Evolutionary conservation across 2,888 invertebrate genomes (phyloP).

Genomic region (Harpagoxenus sublaevis): DNA sequence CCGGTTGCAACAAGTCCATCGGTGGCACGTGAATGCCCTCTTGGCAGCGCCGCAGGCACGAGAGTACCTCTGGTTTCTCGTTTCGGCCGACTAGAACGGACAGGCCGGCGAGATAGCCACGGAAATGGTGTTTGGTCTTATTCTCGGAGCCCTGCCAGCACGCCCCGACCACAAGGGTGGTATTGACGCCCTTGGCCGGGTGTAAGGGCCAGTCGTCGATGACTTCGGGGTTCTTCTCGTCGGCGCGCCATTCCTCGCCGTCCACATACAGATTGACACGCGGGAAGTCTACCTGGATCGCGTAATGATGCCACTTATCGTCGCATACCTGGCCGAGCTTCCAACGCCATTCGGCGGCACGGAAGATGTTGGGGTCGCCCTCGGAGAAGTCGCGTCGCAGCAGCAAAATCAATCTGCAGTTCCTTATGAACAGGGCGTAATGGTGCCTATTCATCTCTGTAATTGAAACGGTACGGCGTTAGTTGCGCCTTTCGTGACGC

Average conservation of each 20-base stretch:
- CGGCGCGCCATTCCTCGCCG: slow-evolving; percentile 90
- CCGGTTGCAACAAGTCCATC: slow-evolving; percentile 92
- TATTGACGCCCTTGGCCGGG: slow-evolving; percentile 97
- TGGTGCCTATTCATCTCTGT: slow-evolving; percentile 99
- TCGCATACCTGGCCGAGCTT: slow-evolving; percentile 98
- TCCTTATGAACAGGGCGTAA: slow-evolving; percentile 98
- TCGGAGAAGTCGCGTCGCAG: slow-evolving; percentile 96
- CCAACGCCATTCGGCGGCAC: slow-evolving; percentile 99
- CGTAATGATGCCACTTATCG: slow-evolving; percentile 99
- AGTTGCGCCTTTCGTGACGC: slow-evolving; percentile 43
- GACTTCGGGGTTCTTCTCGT: slow-evolving; percentile 96
- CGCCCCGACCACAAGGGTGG: slow-evolving; percentile 97
- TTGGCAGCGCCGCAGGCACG: slow-evolving; percentile 94
- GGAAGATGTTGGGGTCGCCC: slow-evolving; percentile 96
- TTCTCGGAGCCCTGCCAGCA: slow-evolving; percentile 99
- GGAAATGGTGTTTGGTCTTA: slow-evolving; percentile 96
- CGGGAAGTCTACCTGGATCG: slow-evolving; percentile 96
- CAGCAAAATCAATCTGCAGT: slow-evolving; percentile 97
- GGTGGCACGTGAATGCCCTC: slow-evolving; percentile 90
- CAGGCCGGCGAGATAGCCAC: slow-evolving; percentile 95
- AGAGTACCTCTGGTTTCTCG: slow-evolving; percentile 91
- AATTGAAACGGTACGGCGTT: slow-evolving; percentile 74
- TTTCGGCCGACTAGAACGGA: slow-evolving; percentile 92
- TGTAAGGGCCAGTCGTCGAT: slow-evolving; percentile 99
- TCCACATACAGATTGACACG: slow-evolving; percentile 96